Base-by-base conservation (phyloP, 1,140 invertebrate genomes). In the Papilio polyxenes region DNA sequence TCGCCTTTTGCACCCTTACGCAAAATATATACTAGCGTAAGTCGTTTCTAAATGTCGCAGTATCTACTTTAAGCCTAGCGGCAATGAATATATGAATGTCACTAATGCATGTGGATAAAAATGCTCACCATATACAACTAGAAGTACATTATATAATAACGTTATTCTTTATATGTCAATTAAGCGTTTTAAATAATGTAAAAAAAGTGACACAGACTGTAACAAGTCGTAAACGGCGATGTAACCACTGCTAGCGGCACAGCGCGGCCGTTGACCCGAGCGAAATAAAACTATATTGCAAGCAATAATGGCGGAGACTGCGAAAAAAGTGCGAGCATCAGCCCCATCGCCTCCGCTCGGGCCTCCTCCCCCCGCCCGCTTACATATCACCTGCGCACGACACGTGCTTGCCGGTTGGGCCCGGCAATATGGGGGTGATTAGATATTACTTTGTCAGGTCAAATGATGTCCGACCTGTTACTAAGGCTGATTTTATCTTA, bases 211-310 rank as follows among this genome's bases (percentile, higher is more conserved):
- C 23, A 40, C 65, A 69, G 65, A n/a, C n/a, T 69, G 31, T 31
- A 65, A 65, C 23, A 65, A 65, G 62, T 65, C 9, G 23, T 65
- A 69, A 69, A 37, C 31, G 13, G 31, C 23, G 23, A 65, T 20
- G 62, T 69, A 69, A 69, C 65, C 13, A 11, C 65, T 69, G 65
- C 65, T 13, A 37, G 65, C 65, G 23, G 23, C 23, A 23, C 65
- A 0, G 6, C 23, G 11, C 10, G 59, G n/a, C 11, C 65, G 65
- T 31, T 69, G 65, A 69, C 65, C 65, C 23, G 31, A 37, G 23
- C 23, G 65, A 69, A 31, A 69, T 69, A 69, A 69, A 69, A 69
- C 65, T 69, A 69, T 37, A 69, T 69, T 69, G 65, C 65, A 69
- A 69, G 65, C 23, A 69, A 37, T 69, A 69, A 69, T 69, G 65